Evolutionary conservation across 2,888 invertebrate species (phyloP).

Genomic region (Chrysina gloriosa): DNA sequence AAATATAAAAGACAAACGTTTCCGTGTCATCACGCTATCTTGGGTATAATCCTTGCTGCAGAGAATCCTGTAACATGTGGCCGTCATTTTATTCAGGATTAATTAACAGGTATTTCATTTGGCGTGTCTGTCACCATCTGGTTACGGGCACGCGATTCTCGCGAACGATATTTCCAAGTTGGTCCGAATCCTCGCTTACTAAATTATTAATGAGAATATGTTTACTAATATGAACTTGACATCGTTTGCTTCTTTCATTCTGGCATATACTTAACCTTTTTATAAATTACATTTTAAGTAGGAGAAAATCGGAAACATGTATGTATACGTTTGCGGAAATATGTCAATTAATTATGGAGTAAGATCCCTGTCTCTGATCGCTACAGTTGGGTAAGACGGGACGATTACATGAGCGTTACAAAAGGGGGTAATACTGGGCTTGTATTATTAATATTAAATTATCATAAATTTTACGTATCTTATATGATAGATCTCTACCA

Average conservation of each 20-base stretch:
- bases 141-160: constrained; percentile 44
- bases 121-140: constrained; percentile 55
- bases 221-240: constrained; percentile 6
- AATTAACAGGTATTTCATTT: constrained; percentile 63
- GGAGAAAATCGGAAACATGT: too few relatives aligned
- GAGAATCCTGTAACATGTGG: constrained; percentile 56
- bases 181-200: constrained; percentile 22
- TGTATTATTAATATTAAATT: too few relatives aligned
- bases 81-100: constrained; percentile 61
- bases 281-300: too few relatives aligned
- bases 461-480: too few relatives aligned
- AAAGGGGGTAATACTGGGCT: too few relatives aligned
- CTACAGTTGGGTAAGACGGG: too few relatives aligned
- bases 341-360: too few relatives aligned
- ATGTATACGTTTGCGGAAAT: too few relatives aligned
- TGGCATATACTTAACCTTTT: too few relatives aligned
- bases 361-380: too few relatives aligned
- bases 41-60: neutral
- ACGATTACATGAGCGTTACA: too few relatives aligned
- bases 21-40: constrained; percentile 34
- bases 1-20: constrained; percentile 28
- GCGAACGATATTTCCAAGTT: constrained; percentile 26
- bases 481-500: too few relatives aligned
- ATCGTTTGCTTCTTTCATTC: neutral
- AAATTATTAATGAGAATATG: constrained; percentile 30